Base-by-base conservation (phyloP, 2,113 vertebrate species). In the Upupa epops region DNA sequence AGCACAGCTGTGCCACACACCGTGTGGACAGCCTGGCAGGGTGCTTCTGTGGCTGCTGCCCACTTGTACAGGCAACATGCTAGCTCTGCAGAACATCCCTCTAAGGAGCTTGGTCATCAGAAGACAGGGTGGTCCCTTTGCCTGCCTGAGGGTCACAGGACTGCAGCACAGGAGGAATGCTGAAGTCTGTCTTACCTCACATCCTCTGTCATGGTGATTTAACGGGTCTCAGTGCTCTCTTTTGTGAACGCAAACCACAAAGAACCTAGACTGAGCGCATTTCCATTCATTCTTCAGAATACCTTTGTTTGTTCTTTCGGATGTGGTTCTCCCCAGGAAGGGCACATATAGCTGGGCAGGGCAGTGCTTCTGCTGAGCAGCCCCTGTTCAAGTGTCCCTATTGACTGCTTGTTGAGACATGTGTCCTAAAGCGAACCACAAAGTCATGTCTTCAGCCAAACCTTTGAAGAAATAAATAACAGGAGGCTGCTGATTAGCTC, bases 101-200 rank as follows among this genome's bases (percentile, higher is more conserved):
- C 59, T 37, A 25, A n/a, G 24, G 17, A 21, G 10, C 49, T 11
- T 5, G 25, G 17, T 9, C 36, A 6, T 4, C 46, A 58, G 55
- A 31, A 60, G 46, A 32, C 42, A 1, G n/a, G 16, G 15, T 1
- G 28, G 19, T 49, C 8, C 17, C 25, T 31, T 69, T 0, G 1
- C 34, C 63, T 12, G 28, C 40, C 29, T 0, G 0, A 8, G n/a
- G n/a, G 46, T 6, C 0, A 0, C 18, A 10, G 56, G 24, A 32
- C 63, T 68, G 91, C 0, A 3, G 73, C 0, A 1, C 45, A 17
- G 63, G 66, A 83, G 78, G 40, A 84, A 36, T 59, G 70, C 63
- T 73, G 82, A 24, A 16, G 6, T 4, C 63, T 60, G 55, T 61
- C 58, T 78, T 40, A 21, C 36, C 54, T 46, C 52, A 1, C 0